Base-by-base conservation (phyloP, 2,888 invertebrate species). In the Eretmocerus hayati region DNA sequence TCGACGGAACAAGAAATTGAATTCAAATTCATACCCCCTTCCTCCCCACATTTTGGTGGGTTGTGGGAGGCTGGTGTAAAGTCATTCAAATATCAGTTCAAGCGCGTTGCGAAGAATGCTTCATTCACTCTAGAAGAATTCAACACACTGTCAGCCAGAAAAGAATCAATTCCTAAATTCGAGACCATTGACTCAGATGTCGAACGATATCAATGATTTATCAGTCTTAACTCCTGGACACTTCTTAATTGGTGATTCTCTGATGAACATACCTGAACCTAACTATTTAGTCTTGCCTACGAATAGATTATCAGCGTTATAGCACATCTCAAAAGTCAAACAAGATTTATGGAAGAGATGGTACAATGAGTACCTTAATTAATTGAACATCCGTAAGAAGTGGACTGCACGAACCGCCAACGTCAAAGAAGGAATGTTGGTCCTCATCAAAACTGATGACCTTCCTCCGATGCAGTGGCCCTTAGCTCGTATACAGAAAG, bases 81-180 rank as follows among this genome's bases (percentile, higher is more conserved):
- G 42, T 54, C 53, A 1, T 54, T 54, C 1, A 63, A 62, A 42
- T 52, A 49, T 38, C 60, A 61, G 45, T 19, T 60, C 13, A 20
- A 33, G n/a, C 19, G 39, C n/a, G 36, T 36, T 2, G 19, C 36
- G 6, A 23, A 23, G 4, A 19, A 43, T 15, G 4, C 22, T 3
- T n/a, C 36, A n/a, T 30, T 36, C 0, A 39, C 47, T 0, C 42
- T 30, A 20, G 41, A 32, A 32, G 21, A 42, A 31, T 32, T 38
- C 18, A 9, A 33, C 9, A 38, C 33, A 9, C 39, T 39, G 15
- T 5, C 31, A 13, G 31, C 35, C 19, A 15, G 42, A 22, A 8
- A 41, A 19, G 41, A 37, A 23, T 37, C 21, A 11, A 11, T 26
- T 44, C n/a, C 16, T 40, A 8, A 44, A 45, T 35, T 45, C 36